Evolutionary conservation across 2,113 vertebrate species (phyloP).

Genomic region (Hippocampus abdominalis): DNA sequence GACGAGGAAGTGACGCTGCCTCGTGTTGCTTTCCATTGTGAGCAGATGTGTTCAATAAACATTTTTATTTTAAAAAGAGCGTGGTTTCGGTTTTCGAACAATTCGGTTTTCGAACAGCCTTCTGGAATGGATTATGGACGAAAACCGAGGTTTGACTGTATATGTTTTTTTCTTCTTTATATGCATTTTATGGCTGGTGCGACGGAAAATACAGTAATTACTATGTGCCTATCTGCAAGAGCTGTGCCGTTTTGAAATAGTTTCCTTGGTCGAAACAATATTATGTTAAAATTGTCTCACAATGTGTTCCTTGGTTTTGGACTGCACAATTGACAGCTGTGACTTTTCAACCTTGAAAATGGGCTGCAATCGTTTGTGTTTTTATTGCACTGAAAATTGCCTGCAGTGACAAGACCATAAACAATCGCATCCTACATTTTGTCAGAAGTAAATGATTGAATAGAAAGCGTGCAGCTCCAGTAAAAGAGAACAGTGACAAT

Average conservation of each 20-base stretch:
- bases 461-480: neutral
- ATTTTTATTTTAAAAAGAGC: no score
- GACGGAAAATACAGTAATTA: neutral
- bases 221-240: conserved; percentile 5
- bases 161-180: no score
- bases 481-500: neutral
- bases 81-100: no score
- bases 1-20: no score
- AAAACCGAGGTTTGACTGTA: no score
- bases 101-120: no score
- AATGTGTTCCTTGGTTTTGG: neutral
- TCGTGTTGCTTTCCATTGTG: no score
- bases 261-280: neutral
- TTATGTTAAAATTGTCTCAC: neutral
- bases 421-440: no score
- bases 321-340: neutral
- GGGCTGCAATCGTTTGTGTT: neutral
- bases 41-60: no score
- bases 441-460: neutral
- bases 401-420: neutral
- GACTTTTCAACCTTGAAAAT: neutral
- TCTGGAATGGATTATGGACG: no score
- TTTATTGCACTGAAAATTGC: neutral
- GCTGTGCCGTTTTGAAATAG: neutral
- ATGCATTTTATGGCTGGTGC: no score